phyloP scores from a whole-genome alignment of 2,888 invertebrate species.

The Chesias legatella region DNA sequence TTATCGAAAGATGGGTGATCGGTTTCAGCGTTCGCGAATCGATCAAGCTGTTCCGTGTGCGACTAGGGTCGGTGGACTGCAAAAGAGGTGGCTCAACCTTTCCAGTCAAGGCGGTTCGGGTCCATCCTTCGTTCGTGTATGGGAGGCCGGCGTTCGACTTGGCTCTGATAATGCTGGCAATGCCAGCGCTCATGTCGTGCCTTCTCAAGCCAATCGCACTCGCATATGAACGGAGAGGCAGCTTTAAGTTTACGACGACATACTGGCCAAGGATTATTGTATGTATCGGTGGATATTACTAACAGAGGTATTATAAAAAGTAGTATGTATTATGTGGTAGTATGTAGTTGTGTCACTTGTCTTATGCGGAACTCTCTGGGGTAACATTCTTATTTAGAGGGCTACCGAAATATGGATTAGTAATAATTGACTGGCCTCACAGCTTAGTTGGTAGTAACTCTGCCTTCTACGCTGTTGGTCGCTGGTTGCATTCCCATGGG shows the following conservation, averaged over 20 bases:
- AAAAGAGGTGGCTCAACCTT: constrained; percentile 53
- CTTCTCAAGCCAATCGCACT: constrained; percentile 48
- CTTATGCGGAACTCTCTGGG: too few relatives aligned
- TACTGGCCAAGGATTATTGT: constrained; percentile 70
- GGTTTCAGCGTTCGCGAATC: constrained; percentile 57
- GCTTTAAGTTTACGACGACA: constrained; percentile 53
- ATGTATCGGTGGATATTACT: constrained; percentile 27
- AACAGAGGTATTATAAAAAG: too few relatives aligned
- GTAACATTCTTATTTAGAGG: too few relatives aligned
- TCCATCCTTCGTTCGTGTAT: constrained; percentile 50
- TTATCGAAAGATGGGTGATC: background rate
- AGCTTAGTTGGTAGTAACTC: too few relatives aligned
- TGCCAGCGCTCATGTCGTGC: constrained; percentile 32
- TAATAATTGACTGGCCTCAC: too few relatives aligned
- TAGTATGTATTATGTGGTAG: too few relatives aligned
- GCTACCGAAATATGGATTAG: too few relatives aligned
- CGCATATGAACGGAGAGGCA: constrained; percentile 34
- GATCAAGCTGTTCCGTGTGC: constrained; percentile 52
- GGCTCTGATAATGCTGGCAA: constrained; percentile 47
- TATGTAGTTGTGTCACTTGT: too few relatives aligned
- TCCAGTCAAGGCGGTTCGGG: constrained; percentile 45
- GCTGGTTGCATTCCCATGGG: too few relatives aligned
- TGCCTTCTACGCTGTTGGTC: too few relatives aligned
- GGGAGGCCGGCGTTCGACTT: constrained; percentile 52
- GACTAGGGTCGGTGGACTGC: constrained; percentile 61